Base-by-base conservation (phyloP, 2,113 vertebrate species). In the Alethe castanea region DNA sequence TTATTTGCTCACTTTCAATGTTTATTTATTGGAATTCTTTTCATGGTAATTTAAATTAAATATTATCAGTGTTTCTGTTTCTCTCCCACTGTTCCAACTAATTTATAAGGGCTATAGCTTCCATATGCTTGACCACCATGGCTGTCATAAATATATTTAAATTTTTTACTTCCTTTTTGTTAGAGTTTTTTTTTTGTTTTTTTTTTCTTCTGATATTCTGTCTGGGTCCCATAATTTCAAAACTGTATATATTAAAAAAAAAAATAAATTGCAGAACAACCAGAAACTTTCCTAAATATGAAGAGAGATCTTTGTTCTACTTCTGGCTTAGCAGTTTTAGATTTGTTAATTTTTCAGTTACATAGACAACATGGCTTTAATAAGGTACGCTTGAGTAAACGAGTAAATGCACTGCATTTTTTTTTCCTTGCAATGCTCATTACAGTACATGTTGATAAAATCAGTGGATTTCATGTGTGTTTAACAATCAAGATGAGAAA, bases 281-380 rank as follows among this genome's bases (percentile, higher is more conserved):
- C 5, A 10, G 8, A 65, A 65, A 38, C 4, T 62, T 5, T 20
- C 4, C 11, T 14, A 52, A 65, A 61, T 44, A 53, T 53, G 9
- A 40, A 45, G 7, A 47, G 10, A 11, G 2, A 17, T 29, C 15
- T 6, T 82, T 87, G 6, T 44, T 72, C 26, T 76, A 19, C 4
- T 17, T 74, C 36, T 45, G 74, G 14, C 35, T 57, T 5, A 60
- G 6, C 12, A 67, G 6, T 67, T 67, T 74, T 29, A 52, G 38
- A 65, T 70, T 53, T 86, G 12, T 61, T 66, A 1, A 31, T 57
- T 78, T 70, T 88, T 79, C 25, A 48, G 9, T 31, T 71, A 45
- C 9, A 38, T 3, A 50, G 19, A 11, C 4, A 26, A 62, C 0
- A 1, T 29, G 12, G 7, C 3, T 81, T 20, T 54, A 53, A 45